These are phyloP conservation scores for Homalodisca vitripennis DNA, from an alignment of 1,140 invertebrate species.

Conservation along the genomic window DNA sequence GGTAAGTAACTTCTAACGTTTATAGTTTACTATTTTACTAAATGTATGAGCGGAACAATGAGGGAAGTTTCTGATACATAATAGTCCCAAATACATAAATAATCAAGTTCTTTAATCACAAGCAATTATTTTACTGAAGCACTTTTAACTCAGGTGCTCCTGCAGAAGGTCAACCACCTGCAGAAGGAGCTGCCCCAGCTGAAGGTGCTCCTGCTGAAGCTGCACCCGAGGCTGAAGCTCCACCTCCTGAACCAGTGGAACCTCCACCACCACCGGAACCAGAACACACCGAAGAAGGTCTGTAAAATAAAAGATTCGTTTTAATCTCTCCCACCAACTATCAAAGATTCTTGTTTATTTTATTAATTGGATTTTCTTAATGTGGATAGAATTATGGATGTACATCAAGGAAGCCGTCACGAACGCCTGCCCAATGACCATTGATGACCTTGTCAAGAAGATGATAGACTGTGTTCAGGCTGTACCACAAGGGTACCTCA, in stretches of 20 bases:
- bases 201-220: conserved; percentile 20
- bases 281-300: conserved; percentile 48
- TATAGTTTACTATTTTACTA: no score
- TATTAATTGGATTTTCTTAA: no score
- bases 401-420: conserved; percentile 43
- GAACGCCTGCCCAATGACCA: conserved; percentile 48
- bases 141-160: background rate
- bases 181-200: conserved; percentile 8
- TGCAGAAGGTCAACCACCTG: conserved; percentile 3
- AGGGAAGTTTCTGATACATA: no score
- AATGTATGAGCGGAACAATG: no score
- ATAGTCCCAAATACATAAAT: no score
- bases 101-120: no score
- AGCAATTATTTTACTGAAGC: no score
- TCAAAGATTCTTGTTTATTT: no score
- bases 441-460: conserved; percentile 47
- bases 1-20: no score
- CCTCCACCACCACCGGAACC: conserved; percentile 39
- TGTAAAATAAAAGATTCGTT: no score
- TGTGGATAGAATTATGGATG: conserved; percentile 43
- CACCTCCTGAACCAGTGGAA: conserved; percentile 39
- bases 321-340: no score
- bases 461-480: conserved; percentile 40
- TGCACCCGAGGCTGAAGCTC: conserved; percentile 24
- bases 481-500: conserved; percentile 44